Base-by-base conservation (phyloP, 2,113 vertebrate genomes). In the Lampris incognitus region DNA sequence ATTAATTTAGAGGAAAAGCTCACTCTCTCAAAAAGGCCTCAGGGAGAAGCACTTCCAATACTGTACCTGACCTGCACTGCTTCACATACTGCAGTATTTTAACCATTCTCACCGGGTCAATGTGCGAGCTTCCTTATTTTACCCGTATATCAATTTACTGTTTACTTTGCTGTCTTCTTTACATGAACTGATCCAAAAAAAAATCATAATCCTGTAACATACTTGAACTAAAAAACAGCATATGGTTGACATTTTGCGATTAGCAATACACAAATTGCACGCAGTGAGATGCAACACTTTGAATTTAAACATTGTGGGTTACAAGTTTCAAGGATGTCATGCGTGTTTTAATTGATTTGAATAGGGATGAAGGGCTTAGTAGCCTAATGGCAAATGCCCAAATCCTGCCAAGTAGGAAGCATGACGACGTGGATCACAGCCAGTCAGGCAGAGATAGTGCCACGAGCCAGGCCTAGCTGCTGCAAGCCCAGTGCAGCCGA, bases 371-470 rank as follows among this genome's bases (percentile, higher is more conserved):
- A 86, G 76, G 6, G 66, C 73, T 86, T 13, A 44, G 52, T 69
- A 70, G 80, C 84, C 83, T 74, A 44, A 74, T 79, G 83, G 88
- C 79, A 81, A 76, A 84, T 39, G 79, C 63, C 79, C 88, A 84
- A 24, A 78, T 66, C 77, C 72, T 71, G 66, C 85, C 83, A 85
- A 86, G 79, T 9, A 76, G 73, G 88, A 88, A 90, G 84, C 85
- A 84, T 79, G 78, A 83, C 85, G 72, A 85, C 72, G 71, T 72
- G 78, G 85, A 79, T 74, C 73, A 76, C 78, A 76, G 83, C 73
- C 52, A 44, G 13, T 8, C 24, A 52, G 9, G 13, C 13, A 11
- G 5, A 52, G 13, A 24, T 63, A 66, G 41, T 44, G 77, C 87
- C 64, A 69, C 1, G 66, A 82, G 84, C 42, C 39, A 44, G 48